Evolutionary conservation across 1,140 invertebrate species (phyloP).

Genomic region (Brachionus manjavacas): DNA sequence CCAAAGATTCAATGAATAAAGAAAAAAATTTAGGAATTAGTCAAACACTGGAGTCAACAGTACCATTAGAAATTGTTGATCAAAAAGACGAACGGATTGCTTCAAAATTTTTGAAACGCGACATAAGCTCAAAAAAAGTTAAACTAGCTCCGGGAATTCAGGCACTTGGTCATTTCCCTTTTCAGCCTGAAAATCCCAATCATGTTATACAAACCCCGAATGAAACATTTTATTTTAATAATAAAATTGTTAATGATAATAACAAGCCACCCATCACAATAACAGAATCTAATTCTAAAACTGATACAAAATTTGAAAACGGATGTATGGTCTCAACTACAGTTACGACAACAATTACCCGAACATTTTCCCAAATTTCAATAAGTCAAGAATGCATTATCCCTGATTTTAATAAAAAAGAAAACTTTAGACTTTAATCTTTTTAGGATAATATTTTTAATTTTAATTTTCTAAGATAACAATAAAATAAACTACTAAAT

Average conservation of each 20-base stretch:
- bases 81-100: background rate
- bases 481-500: background rate
- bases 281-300: background rate
- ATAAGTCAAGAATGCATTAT: background rate
- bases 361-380: background rate
- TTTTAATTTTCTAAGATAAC: background rate
- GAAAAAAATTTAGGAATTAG: background rate
- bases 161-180: background rate
- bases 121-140: background rate
- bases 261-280: background rate
- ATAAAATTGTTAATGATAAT: background rate
- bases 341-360: background rate
- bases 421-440: background rate
- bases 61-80: background rate
- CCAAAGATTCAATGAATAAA: background rate
- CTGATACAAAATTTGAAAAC: background rate
- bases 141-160: background rate
- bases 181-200: background rate
- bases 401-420: background rate
- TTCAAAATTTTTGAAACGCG: background rate
- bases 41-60: background rate
- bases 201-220: background rate
- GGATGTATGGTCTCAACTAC: background rate
- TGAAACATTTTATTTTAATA: background rate
- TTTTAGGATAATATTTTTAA: background rate